A percentile compares a stretch with the other conserved stretches of the same genome.
Evolutionary conservation across 2,888 invertebrate species (phyloP).

Genomic region (Helobdella robusta): DNA sequence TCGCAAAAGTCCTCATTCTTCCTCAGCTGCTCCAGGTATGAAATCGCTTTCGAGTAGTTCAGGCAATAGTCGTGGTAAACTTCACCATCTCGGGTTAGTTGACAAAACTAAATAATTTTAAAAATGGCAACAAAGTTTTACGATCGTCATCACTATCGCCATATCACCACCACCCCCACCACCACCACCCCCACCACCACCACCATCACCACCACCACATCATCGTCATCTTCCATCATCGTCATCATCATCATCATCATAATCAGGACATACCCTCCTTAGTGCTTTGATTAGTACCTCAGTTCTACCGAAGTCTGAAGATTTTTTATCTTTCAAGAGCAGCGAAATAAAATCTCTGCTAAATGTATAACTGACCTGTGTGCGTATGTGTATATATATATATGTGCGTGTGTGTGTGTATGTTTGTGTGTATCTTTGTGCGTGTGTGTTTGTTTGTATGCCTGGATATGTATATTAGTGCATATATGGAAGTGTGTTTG

Average conservation of each 20-base stretch:
- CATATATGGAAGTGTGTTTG: constrained; percentile 7
- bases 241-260: neutral
- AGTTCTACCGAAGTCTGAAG: constrained; percentile 52
- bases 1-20: constrained; percentile 57
- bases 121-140: neutral
- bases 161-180: neutral
- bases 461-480: neutral
- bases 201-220: neutral
- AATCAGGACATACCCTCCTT: constrained; percentile 49
- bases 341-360: constrained; percentile 55
- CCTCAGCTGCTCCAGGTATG: constrained; percentile 56
- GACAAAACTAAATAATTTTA: constrained; percentile 41
- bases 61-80: constrained; percentile 59
- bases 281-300: constrained; percentile 56
- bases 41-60: constrained; percentile 58
- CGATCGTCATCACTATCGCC: neutral
- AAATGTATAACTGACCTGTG: constrained; percentile 55
- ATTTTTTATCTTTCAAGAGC: constrained; percentile 51
- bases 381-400: constrained; percentile 10
- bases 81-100: constrained; percentile 48
- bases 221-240: neutral
- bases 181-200: neutral
- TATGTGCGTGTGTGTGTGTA: constrained; percentile 15
- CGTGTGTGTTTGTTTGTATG: constrained; percentile 16
- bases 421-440: constrained; percentile 13